Evolutionary conservation across 2,797 vertebrate species (phyloP).

Genomic region (Glyptemys insculpta): DNA sequence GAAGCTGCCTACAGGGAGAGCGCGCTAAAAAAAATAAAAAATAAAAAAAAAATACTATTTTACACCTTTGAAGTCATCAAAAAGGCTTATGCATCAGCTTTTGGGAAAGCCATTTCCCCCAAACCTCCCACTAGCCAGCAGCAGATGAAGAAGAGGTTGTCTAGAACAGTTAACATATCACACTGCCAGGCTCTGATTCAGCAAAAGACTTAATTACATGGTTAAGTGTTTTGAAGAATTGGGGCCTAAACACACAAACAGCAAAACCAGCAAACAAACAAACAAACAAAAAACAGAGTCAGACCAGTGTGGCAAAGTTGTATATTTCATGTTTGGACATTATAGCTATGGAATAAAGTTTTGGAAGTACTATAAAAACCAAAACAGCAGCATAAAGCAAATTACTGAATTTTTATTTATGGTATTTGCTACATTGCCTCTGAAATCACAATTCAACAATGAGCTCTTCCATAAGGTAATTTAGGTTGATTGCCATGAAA

Average conservation of each 20-base stretch:
- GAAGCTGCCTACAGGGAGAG: too few relatives aligned
- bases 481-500: too few relatives aligned
- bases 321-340: neutral
- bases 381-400: neutral
- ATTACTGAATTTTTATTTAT: neutral
- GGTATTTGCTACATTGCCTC: neutral
- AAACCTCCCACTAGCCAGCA: neutral
- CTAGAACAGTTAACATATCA: neutral
- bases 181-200: neutral
- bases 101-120: neutral
- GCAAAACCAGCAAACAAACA: too few relatives aligned
- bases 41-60: neutral
- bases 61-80: neutral
- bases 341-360: neutral
- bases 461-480: too few relatives aligned
- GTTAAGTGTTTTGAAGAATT: neutral
- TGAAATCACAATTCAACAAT: neutral
- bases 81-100: neutral
- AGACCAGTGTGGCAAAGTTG: too few relatives aligned
- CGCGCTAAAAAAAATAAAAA: neutral
- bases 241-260: too few relatives aligned
- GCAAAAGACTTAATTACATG: neutral
- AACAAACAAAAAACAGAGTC: too few relatives aligned
- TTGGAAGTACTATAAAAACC: neutral
- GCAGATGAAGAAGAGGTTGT: neutral